phyloP scores from a whole-genome alignment of 2,797 vertebrate genomes.

The Adrianichthys oophorus region DNA sequence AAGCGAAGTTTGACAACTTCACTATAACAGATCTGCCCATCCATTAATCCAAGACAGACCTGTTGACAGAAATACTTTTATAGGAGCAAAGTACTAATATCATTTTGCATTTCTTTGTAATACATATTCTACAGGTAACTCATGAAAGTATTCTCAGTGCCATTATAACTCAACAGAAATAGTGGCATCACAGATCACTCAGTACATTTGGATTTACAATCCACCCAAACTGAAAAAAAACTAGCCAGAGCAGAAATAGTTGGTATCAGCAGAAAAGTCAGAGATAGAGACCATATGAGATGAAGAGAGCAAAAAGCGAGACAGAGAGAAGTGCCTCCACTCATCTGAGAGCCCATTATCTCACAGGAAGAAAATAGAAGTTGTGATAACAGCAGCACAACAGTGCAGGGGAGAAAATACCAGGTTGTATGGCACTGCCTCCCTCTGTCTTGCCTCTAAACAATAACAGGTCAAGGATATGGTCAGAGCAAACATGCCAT shows the following conservation, averaged over 20 bases:
- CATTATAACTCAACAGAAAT: too few species aligned
- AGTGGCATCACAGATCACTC: too few species aligned
- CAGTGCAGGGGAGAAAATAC: background rate
- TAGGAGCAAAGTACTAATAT: too few species aligned
- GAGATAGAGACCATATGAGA: background rate
- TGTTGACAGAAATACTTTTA: too few species aligned
- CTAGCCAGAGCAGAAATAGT: background rate
- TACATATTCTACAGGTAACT: too few species aligned
- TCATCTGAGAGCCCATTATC: slow-evolving; percentile 33
- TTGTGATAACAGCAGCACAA: slow-evolving; percentile 9
- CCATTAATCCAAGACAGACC: too few species aligned
- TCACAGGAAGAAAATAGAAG: slow-evolving; percentile 16
- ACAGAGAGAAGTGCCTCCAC: slow-evolving; percentile 1
- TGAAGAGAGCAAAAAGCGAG: background rate
- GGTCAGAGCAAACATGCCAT: slow-evolving; percentile 27
- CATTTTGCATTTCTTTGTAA: too few species aligned
- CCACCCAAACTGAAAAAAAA: background rate
- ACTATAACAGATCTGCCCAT: too few species aligned
- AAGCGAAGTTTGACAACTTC: too few species aligned
- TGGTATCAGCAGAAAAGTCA: background rate
- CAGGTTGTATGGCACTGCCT: background rate
- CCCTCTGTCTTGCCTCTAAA: slow-evolving; percentile 7
- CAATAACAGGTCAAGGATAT: slow-evolving; percentile 27
- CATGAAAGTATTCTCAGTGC: too few species aligned
- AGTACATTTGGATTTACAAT: background rate